Base-by-base conservation (phyloP, 2,888 invertebrate genomes). In the Cosmia pyralina region DNA sequence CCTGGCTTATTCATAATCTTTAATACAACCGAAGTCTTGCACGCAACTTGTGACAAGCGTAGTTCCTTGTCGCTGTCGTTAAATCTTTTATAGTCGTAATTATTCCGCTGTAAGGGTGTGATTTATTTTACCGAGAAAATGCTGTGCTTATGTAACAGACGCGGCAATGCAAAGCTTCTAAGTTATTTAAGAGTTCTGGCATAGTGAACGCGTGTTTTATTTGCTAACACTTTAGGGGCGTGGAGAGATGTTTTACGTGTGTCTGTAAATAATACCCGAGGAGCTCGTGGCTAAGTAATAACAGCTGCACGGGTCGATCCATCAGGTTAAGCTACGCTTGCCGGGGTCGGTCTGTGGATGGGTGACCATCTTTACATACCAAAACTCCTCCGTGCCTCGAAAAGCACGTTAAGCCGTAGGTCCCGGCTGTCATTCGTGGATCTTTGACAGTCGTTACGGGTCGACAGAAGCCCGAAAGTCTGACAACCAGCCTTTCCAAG, bases 1-100 rank as follows among this genome's bases (percentile, higher is more conserved):
- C 77, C 70, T 70, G 52, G 50, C 48, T 63, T 72, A 73, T 65
- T 73, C 46, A 73, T 65, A 70, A 67, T 73, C 53, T 65, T 52
- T 65, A 72, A 72, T 58, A 68, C 46, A 63, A 77, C 28, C 55
- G 17, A 17, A 53, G 60, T 65, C 55, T 73, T 66, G 59, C 81
- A 81, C 82, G 81, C 81, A 72, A 71, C 41, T 70, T 58, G 19
- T 64, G 57, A 70, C 58, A 75, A 65, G 57, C 67, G 58, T 77
- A 65, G 53, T 74, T 78, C 55, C 77, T 73, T 70, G 44, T 68
- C 2, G 38, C 17, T 73, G 67, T 74, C 52, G 52, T 81, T 44
- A 81, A 81, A 62, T 64, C n/a, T 81, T 75, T 71, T 71, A 68
- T 46, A 57, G 1, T 38, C 22, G 17, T 68, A 72, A 77, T 72